These are phyloP conservation scores for Lepilemur ruficaudatus DNA, from an alignment of 2,797 vertebrate genomes.

Conservation along the genomic window DNA sequence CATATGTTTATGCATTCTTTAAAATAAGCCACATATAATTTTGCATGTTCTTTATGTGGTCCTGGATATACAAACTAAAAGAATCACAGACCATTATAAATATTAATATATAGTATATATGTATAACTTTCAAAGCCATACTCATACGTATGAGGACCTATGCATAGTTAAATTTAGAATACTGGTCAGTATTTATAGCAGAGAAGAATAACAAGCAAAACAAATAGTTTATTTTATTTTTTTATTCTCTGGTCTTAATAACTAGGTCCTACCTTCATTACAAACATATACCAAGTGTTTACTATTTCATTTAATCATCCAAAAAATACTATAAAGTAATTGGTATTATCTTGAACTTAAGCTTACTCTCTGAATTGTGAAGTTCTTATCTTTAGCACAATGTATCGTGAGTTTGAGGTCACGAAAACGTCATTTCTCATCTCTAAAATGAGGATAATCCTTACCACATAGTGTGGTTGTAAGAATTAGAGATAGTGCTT, in stretches of 20 bases:
- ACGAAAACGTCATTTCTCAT: not conserved
- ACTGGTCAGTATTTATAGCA: not conserved
- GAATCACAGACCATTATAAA: not conserved
- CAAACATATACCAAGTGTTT: not conserved
- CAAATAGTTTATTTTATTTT: slow-evolving; percentile 8
- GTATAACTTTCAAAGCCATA: not conserved
- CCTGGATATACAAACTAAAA: not conserved
- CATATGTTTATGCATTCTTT: not conserved
- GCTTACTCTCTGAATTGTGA: not conserved
- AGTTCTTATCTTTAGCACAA: not conserved
- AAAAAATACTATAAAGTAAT: not conserved
- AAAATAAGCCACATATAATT: slow-evolving; percentile 11
- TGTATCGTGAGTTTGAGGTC: not conserved
- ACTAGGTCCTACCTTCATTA: not conserved
- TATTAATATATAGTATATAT: not conserved
- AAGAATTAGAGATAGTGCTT: slow-evolving; percentile 40
- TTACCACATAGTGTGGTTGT: not conserved
- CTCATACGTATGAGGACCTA: not conserved
- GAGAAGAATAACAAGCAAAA: not conserved
- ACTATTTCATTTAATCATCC: not conserved
- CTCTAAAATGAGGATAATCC: slow-evolving; percentile 31
- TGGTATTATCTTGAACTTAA: not conserved
- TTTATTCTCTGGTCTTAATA: not conserved
- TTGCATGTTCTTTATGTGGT: not conserved
- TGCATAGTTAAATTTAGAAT: not conserved